These are phyloP conservation scores for Staurois parvus DNA, from an alignment of 2,797 vertebrate genomes.

Conservation along the genomic window DNA sequence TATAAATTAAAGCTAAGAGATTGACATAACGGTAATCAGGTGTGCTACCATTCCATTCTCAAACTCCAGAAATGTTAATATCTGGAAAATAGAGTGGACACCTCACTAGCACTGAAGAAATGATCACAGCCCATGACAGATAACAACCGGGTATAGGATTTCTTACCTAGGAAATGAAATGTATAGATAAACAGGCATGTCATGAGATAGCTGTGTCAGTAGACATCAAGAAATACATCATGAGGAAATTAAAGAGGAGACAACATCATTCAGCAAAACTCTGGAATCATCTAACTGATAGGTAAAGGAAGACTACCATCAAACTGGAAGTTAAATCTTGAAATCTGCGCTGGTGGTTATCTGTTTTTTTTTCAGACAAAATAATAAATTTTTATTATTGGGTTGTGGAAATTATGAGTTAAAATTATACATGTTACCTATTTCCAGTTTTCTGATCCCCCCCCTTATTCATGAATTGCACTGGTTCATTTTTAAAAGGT, in stretches of 20 bases:
- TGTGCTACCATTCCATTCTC: not conserved
- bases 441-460: too few relatives aligned
- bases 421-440: too few relatives aligned
- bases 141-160: not conserved
- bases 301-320: not conserved
- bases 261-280: not conserved
- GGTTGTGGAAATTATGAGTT: too few relatives aligned
- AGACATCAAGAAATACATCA: not conserved
- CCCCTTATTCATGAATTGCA: too few relatives aligned
- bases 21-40: not conserved
- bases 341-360: not conserved
- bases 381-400: too few relatives aligned
- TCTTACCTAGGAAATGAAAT: not conserved
- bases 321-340: not conserved
- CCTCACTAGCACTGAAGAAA: not conserved
- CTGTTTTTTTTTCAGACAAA: too few relatives aligned
- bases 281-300: not conserved
- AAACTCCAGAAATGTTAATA: not conserved
- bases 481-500: too few relatives aligned
- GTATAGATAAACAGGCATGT: not conserved
- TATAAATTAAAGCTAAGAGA: too few relatives aligned
- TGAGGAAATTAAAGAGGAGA: not conserved
- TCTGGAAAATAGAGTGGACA: not conserved
- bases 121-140: not conserved
- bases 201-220: not conserved